A percentile compares a stretch with the other conserved stretches of the same genome.
These are phyloP conservation scores for Laticauda colubrina DNA, from an alignment of 2,113 vertebrate species.

Conservation along the genomic window DNA sequence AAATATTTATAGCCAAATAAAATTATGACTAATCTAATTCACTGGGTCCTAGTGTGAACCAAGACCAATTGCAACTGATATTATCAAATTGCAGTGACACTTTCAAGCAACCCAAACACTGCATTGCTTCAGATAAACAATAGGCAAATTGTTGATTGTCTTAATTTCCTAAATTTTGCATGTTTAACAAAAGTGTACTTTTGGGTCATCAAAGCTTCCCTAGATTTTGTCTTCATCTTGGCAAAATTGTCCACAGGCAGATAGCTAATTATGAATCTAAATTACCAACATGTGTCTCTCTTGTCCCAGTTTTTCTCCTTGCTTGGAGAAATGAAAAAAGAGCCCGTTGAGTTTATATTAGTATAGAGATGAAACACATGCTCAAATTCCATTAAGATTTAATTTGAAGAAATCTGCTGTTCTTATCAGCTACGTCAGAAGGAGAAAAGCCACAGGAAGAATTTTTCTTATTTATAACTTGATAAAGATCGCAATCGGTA, in stretches of 20 bases:
- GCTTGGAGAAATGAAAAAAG: neutral
- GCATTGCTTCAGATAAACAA: neutral
- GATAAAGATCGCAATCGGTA: neutral
- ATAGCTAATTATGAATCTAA: neutral
- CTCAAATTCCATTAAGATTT: neutral
- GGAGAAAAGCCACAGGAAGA: neutral
- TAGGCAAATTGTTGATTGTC: neutral
- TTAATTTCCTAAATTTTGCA: neutral
- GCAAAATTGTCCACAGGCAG: neutral
- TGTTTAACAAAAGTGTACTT: neutral
- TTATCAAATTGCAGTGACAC: neutral
- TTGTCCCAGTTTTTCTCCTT: neutral
- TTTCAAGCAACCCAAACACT: neutral
- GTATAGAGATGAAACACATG: neutral
- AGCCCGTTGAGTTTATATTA: no score
- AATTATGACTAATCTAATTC: neutral
- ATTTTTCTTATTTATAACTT: neutral
- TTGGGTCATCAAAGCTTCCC: neutral
- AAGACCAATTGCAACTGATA: neutral
- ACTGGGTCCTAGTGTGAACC: neutral
- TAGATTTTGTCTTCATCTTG: neutral
- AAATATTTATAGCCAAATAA: neutral
- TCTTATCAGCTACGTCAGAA: neutral
- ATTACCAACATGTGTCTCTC: neutral
- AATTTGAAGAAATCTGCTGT: neutral